Percentiles rank a stretch among this genome's conserved stretches.
phyloP scores from a whole-genome alignment of 2,797 vertebrate genomes.

The Sebastes oblongus region DNA sequence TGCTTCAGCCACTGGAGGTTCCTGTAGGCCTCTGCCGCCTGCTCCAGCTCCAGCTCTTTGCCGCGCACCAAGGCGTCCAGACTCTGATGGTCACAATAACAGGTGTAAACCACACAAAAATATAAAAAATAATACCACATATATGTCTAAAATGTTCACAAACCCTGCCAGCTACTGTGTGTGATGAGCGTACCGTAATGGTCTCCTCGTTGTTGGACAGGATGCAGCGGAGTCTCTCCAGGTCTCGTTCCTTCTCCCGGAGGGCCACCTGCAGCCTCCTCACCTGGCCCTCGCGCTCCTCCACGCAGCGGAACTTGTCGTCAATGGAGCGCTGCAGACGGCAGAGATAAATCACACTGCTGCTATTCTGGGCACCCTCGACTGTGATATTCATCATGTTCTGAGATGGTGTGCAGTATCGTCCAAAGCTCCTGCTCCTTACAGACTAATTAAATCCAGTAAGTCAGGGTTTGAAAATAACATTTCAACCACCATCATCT shows the following conservation, averaged over 20 bases:
- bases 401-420: neutral
- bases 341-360: neutral
- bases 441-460: neutral
- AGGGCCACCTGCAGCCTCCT: slow-evolving; percentile 85
- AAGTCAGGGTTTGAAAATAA: neutral
- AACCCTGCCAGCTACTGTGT: neutral
- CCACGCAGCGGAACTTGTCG: slow-evolving; percentile 91
- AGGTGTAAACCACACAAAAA: neutral
- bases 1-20: slow-evolving; percentile 92
- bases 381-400: neutral
- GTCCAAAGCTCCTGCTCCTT: neutral
- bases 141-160: neutral
- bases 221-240: slow-evolving; percentile 88
- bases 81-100: slow-evolving; percentile 76
- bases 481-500: neutral
- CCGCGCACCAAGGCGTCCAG: slow-evolving; percentile 89
- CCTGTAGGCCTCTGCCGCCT: slow-evolving; percentile 86
- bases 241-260: slow-evolving; percentile 88
- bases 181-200: slow-evolving; percentile 83
- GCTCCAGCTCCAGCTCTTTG: slow-evolving; percentile 92
- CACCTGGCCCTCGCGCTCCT: slow-evolving; percentile 91
- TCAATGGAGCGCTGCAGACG: slow-evolving; percentile 87
- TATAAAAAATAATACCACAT: neutral
- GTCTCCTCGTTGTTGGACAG: slow-evolving; percentile 92
- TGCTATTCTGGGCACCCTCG: neutral